Conservation (phyloP, 2,113 vertebrate genomes). For the Pimephales promelas region DNA sequence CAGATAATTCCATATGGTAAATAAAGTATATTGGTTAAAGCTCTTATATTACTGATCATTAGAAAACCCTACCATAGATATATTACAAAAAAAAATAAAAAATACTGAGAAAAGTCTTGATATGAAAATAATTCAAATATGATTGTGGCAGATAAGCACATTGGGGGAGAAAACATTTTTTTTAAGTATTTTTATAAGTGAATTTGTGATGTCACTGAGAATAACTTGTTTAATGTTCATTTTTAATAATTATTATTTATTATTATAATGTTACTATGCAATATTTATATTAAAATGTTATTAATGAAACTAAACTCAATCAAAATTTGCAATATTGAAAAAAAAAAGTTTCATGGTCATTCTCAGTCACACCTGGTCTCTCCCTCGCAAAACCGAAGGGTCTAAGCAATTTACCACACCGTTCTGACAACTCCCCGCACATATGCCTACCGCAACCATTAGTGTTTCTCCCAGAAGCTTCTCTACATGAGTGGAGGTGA, state of each 20-base stretch:
- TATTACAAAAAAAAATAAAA: neutral
- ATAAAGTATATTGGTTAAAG: neutral
- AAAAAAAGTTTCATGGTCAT: neutral
- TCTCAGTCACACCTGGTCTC: constrained; percentile 7
- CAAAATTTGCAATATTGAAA: neutral
- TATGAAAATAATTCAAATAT: too few species aligned
- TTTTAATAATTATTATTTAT: neutral
- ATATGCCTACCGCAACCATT: constrained; percentile 20
- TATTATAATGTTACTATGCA: neutral
- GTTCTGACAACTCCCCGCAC: neutral
- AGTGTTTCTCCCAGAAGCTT: neutral
- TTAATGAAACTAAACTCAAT: neutral
- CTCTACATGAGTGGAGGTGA: neutral
- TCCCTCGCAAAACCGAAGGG: neutral
- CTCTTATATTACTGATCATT: too few species aligned
- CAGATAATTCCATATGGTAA: neutral
- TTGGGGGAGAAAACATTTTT: neutral
- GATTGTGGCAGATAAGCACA: neutral
- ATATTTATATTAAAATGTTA: neutral
- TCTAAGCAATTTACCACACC: constrained; percentile 25
- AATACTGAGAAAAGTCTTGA: neutral
- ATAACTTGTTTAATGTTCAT: neutral
- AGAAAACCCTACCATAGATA: too few species aligned
- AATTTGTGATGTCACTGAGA: neutral
- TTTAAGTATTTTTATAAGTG: neutral